Percentiles rank a stretch among this genome's conserved stretches.
phyloP scores from a whole-genome alignment of 2,113 vertebrate genomes.

The Dunckerocampus dactyliophorus region DNA sequence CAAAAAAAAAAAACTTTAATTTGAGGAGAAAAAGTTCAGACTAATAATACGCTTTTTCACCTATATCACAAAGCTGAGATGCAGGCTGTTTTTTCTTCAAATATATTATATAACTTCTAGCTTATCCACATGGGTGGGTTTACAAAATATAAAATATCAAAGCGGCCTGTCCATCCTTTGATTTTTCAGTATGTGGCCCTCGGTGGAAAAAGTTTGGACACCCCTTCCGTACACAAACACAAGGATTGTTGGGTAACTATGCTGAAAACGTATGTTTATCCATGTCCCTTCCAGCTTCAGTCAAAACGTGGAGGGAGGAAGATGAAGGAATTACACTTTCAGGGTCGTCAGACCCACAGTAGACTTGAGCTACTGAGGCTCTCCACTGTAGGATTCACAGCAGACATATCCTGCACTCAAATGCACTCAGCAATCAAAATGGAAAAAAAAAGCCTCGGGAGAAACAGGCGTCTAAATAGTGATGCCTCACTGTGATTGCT shows the following conservation, averaged over 20 bases:
- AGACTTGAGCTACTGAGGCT: conserved; percentile 25
- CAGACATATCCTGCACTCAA: conserved; percentile 36
- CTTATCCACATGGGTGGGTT: no score
- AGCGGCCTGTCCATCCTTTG: no score
- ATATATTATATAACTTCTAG: no score
- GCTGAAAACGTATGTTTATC: conserved; percentile 54
- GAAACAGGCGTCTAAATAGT: conserved; percentile 27
- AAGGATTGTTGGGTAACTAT: conserved; percentile 41
- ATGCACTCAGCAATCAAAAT: conserved; percentile 34
- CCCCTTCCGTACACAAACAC: conserved; percentile 25
- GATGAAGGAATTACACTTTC: conserved; percentile 45
- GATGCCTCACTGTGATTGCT: conserved; percentile 21
- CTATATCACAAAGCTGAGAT: no score
- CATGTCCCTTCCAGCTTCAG: conserved; percentile 4
- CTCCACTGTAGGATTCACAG: conserved; percentile 56
- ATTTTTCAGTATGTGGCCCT: no score
- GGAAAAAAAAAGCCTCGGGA: conserved; percentile 9
- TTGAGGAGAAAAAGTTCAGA: no score
- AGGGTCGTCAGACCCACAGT: no score
- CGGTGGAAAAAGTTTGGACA: no score
- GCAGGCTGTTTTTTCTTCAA: no score
- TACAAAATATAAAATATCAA: no score
- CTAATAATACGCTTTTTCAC: no score
- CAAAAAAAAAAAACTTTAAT: no score
- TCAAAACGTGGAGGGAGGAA: conserved; percentile 40